Evolutionary conservation across 1,140 invertebrate species (phyloP).

Genomic region (Stratiolaelaps scimitus): DNA sequence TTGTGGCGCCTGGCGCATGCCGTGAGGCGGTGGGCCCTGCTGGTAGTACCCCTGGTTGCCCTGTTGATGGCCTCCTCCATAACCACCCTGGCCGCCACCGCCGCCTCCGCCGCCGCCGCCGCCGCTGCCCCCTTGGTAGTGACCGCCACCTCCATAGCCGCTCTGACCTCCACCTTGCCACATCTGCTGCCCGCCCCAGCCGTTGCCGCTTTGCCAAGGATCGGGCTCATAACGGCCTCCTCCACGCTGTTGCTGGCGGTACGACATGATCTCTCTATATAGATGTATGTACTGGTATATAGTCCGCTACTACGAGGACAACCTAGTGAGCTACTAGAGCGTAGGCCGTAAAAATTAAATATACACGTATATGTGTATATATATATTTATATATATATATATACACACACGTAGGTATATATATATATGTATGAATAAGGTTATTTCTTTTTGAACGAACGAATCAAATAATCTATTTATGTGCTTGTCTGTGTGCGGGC

Average conservation of each 20-base stretch:
- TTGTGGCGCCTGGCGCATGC: too few relatives aligned
- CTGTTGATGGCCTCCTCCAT: conserved; percentile 3
- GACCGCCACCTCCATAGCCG: background rate
- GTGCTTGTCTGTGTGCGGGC: too few relatives aligned
- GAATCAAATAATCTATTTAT: too few relatives aligned
- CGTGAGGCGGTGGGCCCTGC: background rate
- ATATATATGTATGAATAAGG: too few relatives aligned
- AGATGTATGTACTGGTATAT: too few relatives aligned
- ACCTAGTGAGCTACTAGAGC: too few relatives aligned
- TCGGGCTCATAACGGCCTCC: conserved; percentile 22
- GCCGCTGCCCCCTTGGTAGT: conserved; percentile 12
- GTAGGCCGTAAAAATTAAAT: too few relatives aligned
- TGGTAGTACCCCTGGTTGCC: conserved; percentile 23
- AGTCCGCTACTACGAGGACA: too few relatives aligned
- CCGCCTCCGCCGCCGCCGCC: conserved; percentile 8
- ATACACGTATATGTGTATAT: too few relatives aligned
- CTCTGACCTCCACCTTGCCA: conserved; percentile 11
- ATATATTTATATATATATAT: too few relatives aligned
- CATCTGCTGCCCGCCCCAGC: conserved; percentile 22
- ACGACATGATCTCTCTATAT: conserved; percentile 2
- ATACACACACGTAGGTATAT: too few relatives aligned
- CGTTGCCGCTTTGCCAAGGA: conserved; percentile 12
- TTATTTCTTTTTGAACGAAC: too few relatives aligned
- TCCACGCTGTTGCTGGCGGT: conserved; percentile 23
- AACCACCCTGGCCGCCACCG: conserved; percentile 10